phyloP scores from a whole-genome alignment of 2,113 vertebrate genomes.

The Serranochromis macrocephalus region DNA sequence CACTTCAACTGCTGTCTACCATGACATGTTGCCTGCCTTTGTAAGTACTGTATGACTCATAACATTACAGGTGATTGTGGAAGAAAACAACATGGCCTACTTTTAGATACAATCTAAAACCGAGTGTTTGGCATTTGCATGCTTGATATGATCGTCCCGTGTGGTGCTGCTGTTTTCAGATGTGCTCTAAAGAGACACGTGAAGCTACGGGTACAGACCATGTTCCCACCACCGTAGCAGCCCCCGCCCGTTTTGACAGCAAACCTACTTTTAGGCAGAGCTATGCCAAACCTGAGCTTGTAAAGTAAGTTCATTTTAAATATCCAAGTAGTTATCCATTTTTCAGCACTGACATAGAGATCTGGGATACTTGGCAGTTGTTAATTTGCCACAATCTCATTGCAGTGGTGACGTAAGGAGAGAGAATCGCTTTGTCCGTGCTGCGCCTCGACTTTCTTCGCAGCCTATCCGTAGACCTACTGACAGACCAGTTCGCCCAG shows the following conservation, averaged over 20 bases:
- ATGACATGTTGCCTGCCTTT: slow-evolving; percentile 98
- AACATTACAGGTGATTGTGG: neutral
- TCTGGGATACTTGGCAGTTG: neutral
- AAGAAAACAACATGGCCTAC: neutral
- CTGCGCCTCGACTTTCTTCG: slow-evolving; percentile 65
- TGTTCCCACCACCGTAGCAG: slow-evolving; percentile 69
- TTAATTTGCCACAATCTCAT: neutral
- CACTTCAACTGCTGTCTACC: slow-evolving; percentile 88
- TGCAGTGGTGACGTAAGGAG: slow-evolving; percentile 73
- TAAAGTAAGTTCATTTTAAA: slow-evolving; percentile 77
- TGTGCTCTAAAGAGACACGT: slow-evolving; percentile 89
- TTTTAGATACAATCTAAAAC: neutral
- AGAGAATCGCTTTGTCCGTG: slow-evolving; percentile 76
- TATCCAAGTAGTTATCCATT: neutral
- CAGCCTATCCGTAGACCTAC: slow-evolving; percentile 80
- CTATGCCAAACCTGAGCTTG: slow-evolving; percentile 81
- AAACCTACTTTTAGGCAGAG: slow-evolving; percentile 81
- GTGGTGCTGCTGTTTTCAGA: slow-evolving; percentile 67
- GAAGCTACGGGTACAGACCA: slow-evolving; percentile 77
- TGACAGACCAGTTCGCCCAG: slow-evolving; percentile 80
- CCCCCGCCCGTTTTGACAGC: slow-evolving; percentile 84
- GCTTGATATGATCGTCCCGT: neutral
- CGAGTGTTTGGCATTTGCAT: neutral
- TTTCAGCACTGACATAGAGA: neutral
- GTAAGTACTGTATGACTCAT: slow-evolving; percentile 70